A percentile compares a stretch with the other conserved stretches of the same genome.
phyloP scores from a whole-genome alignment of 2,113 vertebrate genomes.

The Passer montanus region DNA sequence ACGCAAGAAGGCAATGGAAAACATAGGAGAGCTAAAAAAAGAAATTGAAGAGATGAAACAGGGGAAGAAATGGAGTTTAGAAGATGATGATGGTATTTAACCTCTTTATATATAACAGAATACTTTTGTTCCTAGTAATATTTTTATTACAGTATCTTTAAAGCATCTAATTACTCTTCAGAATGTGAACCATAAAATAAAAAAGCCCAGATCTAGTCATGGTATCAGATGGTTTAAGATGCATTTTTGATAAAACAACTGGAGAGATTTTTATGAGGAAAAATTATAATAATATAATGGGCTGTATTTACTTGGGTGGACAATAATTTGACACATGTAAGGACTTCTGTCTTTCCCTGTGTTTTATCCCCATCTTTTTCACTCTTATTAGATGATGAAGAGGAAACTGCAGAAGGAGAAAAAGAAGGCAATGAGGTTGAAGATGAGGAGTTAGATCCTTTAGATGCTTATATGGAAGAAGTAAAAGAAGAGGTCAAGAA shows the following conservation, averaged over 20 bases:
- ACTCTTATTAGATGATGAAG: slow-evolving; percentile 76
- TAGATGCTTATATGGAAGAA: slow-evolving; percentile 99
- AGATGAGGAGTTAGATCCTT: slow-evolving; percentile 90
- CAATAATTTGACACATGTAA: not conserved
- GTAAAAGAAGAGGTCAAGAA: slow-evolving; percentile 99
- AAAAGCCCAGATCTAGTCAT: not conserved
- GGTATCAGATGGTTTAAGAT: not conserved
- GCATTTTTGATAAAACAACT: not conserved
- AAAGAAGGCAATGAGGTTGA: slow-evolving; percentile 82
- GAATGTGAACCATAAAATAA: not conserved
- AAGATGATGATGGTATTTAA: slow-evolving; percentile 93
- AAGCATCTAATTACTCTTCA: not conserved
- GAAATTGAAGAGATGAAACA: slow-evolving; percentile 98
- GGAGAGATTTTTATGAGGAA: not conserved
- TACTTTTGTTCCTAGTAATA: not conserved
- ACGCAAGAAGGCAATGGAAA: slow-evolving; percentile 96
- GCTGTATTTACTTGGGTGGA: not conserved
- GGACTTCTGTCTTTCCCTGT: not conserved
- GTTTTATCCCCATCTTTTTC: not conserved
- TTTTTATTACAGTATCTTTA: not conserved
- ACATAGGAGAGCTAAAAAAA: slow-evolving; percentile 95
- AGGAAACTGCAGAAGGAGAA: slow-evolving; percentile 80
- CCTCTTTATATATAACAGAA: not conserved
- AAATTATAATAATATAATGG: not conserved
- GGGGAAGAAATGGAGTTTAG: slow-evolving; percentile 98